phyloP scores from a whole-genome alignment of 2,113 vertebrate genomes.

The Rattus norvegicus region GRCr8 NC_086019.1:86002001-86002500 shows the following conservation, averaged over 20 bases:
- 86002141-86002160: too few relatives aligned
- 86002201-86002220: too few relatives aligned
- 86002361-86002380: too few relatives aligned
- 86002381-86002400: neutral
- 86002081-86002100: too few relatives aligned
- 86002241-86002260: neutral
- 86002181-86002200: too few relatives aligned
- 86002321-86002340: neutral
- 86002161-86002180: too few relatives aligned
- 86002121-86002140: too few relatives aligned
- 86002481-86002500: neutral
- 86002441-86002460: neutral
- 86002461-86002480: neutral
- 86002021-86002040: neutral
- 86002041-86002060: neutral
- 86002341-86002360: neutral
- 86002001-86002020: too few relatives aligned
- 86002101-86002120: too few relatives aligned
- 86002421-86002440: neutral
- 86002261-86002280: neutral
- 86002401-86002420: neutral
- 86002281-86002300: neutral
- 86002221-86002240: too few relatives aligned
- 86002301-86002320: neutral
- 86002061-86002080: neutral